Conservation (phyloP, 2,888 invertebrate species). For the Aradus depressus region DNA sequence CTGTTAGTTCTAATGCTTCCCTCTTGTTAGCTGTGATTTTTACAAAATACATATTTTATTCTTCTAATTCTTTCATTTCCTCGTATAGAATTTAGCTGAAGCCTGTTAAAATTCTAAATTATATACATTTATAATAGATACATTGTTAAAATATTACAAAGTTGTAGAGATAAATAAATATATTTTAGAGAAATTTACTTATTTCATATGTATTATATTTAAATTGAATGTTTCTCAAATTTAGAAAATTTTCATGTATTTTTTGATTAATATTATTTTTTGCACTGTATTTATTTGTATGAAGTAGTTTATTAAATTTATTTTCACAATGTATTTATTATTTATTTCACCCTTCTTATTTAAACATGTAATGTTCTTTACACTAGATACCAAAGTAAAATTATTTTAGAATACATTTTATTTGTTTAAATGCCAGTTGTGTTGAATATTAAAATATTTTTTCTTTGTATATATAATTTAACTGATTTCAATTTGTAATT, state of each 20-base stretch:
- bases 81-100: too few species aligned
- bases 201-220: too few species aligned
- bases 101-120: too few species aligned
- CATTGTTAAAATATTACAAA: too few species aligned
- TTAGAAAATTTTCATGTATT: neutral
- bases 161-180: too few species aligned
- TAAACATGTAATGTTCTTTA: constrained; percentile 17
- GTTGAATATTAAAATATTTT: constrained; percentile 10
- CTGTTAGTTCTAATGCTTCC: too few species aligned
- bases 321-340: constrained; percentile 4
- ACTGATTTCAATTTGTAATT: constrained; percentile 16
- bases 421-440: constrained; percentile 18
- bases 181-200: too few species aligned
- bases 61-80: too few species aligned
- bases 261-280: constrained; percentile 6
- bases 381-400: constrained; percentile 17
- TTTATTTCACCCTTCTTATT: constrained; percentile 3
- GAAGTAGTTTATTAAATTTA: constrained; percentile 14
- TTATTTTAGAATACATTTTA: constrained; percentile 8
- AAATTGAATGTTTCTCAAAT: constrained; percentile 7
- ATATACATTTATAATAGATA: too few species aligned
- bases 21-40: too few species aligned
- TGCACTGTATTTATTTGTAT: constrained; percentile 9
- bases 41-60: too few species aligned
- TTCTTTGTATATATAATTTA: constrained; percentile 14